These are phyloP conservation scores for Megaceryle maxima DNA, from an alignment of 2,113 vertebrate genomes.

Conservation along the genomic window DNA sequence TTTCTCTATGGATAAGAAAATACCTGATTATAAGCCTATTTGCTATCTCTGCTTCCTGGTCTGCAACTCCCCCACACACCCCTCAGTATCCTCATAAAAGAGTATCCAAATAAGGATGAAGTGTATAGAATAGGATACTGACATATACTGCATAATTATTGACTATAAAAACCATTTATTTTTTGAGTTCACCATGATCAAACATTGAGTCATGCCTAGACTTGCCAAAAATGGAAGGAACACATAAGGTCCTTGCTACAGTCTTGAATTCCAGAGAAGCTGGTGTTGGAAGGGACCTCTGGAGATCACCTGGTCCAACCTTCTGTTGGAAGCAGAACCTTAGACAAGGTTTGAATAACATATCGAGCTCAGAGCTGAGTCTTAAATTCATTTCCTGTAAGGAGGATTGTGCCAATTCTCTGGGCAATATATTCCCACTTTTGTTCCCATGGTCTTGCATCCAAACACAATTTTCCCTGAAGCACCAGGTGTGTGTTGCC, in stretches of 20 bases:
- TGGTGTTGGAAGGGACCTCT: neutral
- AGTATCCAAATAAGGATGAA: neutral
- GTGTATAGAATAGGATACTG: neutral
- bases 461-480: neutral
- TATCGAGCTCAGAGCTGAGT: neutral
- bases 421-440: neutral
- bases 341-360: neutral
- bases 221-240: neutral
- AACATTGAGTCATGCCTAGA: neutral
- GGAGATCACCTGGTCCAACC: neutral
- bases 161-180: neutral
- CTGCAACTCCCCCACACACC: neutral
- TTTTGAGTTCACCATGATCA: neutral
- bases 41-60: neutral
- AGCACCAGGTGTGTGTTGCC: neutral
- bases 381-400: neutral
- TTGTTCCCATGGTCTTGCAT: neutral
- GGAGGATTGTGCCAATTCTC: neutral
- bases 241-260: neutral
- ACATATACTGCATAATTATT: neutral
- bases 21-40: neutral
- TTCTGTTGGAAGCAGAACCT: neutral
- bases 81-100: neutral
- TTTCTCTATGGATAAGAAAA: neutral
- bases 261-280: neutral